phyloP scores from a whole-genome alignment of 2,113 vertebrate species.

The Cyanoramphus novaezelandiae region DNA sequence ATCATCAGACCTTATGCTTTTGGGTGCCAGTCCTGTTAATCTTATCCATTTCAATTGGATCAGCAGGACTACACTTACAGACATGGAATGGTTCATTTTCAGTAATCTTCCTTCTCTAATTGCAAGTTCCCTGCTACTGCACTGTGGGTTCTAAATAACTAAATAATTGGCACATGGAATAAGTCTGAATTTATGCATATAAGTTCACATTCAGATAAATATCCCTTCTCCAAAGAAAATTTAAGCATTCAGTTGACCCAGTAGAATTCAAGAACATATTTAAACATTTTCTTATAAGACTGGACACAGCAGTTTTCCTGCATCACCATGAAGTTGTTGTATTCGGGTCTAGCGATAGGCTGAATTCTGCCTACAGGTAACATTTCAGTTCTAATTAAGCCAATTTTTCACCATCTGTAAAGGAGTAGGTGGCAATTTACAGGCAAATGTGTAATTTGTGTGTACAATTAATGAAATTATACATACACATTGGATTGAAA shows the following conservation, averaged over 20 bases:
- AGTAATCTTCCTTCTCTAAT: constrained; percentile 32
- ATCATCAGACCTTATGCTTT: not conserved
- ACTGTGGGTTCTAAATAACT: constrained; percentile 12
- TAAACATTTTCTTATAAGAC: not conserved
- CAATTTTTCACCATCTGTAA: not conserved
- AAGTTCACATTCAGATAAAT: not conserved
- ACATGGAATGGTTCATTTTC: not conserved
- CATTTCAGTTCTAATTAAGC: not conserved
- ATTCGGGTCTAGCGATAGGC: not conserved
- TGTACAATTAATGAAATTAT: not conserved
- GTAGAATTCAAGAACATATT: not conserved
- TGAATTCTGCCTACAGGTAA: not conserved
- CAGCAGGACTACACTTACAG: constrained; percentile 9
- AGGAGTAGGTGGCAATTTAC: not conserved
- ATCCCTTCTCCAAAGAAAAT: not conserved
- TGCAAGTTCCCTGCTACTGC: constrained; percentile 3
- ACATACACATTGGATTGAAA: not conserved
- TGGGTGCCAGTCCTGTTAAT: not conserved
- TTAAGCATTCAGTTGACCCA: not conserved
- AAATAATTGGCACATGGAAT: not conserved
- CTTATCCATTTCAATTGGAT: constrained; percentile 15
- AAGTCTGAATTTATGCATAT: not conserved
- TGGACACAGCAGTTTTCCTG: not conserved
- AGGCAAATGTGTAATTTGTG: not conserved
- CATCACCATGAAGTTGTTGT: not conserved